Evolutionary conservation across 2,888 invertebrate genomes (phyloP).

Genomic region (Rhingia campestris): DNA sequence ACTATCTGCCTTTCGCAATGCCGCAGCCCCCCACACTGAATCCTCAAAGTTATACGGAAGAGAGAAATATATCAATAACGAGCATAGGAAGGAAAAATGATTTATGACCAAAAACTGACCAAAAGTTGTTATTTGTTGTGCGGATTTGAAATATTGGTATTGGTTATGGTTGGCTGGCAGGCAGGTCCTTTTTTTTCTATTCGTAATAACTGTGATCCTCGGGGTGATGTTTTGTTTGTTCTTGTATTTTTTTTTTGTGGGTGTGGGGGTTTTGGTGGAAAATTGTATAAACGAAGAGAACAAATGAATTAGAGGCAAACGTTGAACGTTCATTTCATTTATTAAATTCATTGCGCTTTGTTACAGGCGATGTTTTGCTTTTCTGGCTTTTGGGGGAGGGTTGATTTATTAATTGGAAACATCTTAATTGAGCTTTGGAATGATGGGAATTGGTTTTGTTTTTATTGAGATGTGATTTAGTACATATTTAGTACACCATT

Average conservation of each 20-base stretch:
- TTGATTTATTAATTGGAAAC: background rate
- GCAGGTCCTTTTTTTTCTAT: slow-evolving; percentile 1
- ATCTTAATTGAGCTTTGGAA: background rate
- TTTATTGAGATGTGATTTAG: no score
- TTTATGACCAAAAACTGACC: slow-evolving; percentile 67
- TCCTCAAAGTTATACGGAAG: background rate
- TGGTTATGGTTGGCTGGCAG: slow-evolving; percentile 14
- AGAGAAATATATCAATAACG: slow-evolving; percentile 37
- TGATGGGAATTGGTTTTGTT: background rate
- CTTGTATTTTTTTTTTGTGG: background rate
- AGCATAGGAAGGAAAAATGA: slow-evolving; percentile 46
- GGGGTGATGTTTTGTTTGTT: slow-evolving; percentile 11
- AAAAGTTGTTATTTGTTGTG: slow-evolving; percentile 61
- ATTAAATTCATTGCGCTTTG: slow-evolving; percentile 29
- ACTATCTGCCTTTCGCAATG: background rate
- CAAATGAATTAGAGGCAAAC: background rate
- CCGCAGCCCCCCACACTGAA: background rate
- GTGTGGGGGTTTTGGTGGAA: no score
- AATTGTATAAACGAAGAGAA: slow-evolving; percentile 1
- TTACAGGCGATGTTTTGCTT: background rate
- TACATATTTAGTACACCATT: no score
- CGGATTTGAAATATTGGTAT: slow-evolving; percentile 57
- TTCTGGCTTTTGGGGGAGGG: background rate
- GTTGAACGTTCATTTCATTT: slow-evolving; percentile 14
- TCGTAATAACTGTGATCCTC: slow-evolving; percentile 20